Conservation (phyloP, 35 echinoderm and acorn worm genomes). For the Ophioderma brevispina region DNA sequence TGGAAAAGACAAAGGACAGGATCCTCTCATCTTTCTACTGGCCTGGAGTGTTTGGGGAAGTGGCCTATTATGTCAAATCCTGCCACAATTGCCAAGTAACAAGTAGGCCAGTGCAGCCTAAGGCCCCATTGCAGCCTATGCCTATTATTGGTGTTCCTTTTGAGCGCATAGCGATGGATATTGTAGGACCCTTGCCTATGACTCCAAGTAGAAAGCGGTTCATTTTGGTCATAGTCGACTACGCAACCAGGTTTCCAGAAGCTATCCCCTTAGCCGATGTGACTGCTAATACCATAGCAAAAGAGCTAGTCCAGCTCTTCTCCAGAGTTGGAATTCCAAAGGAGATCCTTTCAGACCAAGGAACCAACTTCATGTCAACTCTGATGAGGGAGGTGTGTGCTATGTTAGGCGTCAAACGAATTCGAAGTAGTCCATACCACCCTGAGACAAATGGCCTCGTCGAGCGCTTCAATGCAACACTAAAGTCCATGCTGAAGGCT, state of each 20-base stretch:
- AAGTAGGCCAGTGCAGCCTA: conserved; percentile 44
- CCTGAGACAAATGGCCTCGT: conserved; percentile 39
- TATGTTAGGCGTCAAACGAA: conserved; percentile 17
- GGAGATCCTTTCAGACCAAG: conserved; percentile 67
- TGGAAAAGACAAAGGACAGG: conserved; percentile 36
- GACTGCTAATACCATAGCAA: conserved; percentile 17
- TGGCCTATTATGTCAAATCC: conserved; percentile 26
- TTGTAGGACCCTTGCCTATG: conserved; percentile 66
- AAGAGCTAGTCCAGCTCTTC: conserved; percentile 28
- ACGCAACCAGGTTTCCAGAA: conserved; percentile 52
- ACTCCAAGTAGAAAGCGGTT: conserved; percentile 51
- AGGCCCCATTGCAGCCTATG: conserved; percentile 43
- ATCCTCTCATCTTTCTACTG: conserved; percentile 54
- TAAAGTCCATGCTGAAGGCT: conserved; percentile 18
- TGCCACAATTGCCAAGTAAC: conserved; percentile 67
- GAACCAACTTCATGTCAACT: conserved; percentile 63
- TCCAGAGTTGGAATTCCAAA: conserved; percentile 55
- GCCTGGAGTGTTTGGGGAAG: conserved; percentile 43
- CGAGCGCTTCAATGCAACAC: conserved; percentile 21
- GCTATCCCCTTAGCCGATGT: conserved; percentile 52
- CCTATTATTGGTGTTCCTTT: conserved; percentile 67
- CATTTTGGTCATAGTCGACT: conserved; percentile 35
- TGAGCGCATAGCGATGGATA: conserved; percentile 56
- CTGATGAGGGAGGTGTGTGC: conserved; percentile 32
- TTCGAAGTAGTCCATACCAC: conserved; percentile 54